A percentile compares a stretch with the other conserved stretches of the same genome.
Conservation (phyloP, 2,888 invertebrate genomes). For the Phortica magna region DNA sequence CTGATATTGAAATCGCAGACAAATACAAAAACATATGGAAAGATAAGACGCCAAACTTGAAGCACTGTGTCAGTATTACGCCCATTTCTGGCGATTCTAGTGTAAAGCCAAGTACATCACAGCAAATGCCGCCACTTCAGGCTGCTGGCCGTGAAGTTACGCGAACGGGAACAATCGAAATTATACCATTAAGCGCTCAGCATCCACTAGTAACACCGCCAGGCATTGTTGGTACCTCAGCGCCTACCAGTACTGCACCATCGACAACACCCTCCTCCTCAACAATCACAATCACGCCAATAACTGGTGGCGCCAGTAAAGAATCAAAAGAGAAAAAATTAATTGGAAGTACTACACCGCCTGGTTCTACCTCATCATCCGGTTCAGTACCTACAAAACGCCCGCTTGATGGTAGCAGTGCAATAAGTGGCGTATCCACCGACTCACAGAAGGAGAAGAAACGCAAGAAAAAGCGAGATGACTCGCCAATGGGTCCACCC, state of each 20-base stretch:
- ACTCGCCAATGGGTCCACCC: constrained; percentile 82
- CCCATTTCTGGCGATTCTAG: constrained; percentile 65
- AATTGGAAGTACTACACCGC: constrained; percentile 25
- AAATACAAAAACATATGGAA: constrained; percentile 77
- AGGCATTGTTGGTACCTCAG: neutral
- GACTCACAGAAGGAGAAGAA: constrained; percentile 81
- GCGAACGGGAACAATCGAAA: constrained; percentile 82
- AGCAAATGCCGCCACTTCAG: constrained; percentile 33
- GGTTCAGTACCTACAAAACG: constrained; percentile 53
- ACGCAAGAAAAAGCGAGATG: constrained; percentile 87
- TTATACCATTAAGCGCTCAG: constrained; percentile 86
- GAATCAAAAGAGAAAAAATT: constrained; percentile 54
- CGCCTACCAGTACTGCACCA: constrained; percentile 61
- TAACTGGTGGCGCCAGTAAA: constrained; percentile 73
- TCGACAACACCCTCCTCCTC: constrained; percentile 82
- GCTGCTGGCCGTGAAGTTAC: constrained; percentile 60
- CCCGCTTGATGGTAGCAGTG: constrained; percentile 52
- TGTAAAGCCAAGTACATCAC: constrained; percentile 34
- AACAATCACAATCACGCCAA: constrained; percentile 92
- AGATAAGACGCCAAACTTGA: constrained; percentile 74
- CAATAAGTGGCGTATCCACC: constrained; percentile 33
- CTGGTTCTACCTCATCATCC: constrained; percentile 5
- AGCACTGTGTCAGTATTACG: constrained; percentile 76
- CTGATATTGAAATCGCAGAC: constrained; percentile 72
- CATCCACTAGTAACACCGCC: neutral